These are phyloP conservation scores for roundworm (Caenorhabditis elegans) DNA, from an alignment of 1,140 invertebrate genomes.

Conservation along the genomic window DNA sequence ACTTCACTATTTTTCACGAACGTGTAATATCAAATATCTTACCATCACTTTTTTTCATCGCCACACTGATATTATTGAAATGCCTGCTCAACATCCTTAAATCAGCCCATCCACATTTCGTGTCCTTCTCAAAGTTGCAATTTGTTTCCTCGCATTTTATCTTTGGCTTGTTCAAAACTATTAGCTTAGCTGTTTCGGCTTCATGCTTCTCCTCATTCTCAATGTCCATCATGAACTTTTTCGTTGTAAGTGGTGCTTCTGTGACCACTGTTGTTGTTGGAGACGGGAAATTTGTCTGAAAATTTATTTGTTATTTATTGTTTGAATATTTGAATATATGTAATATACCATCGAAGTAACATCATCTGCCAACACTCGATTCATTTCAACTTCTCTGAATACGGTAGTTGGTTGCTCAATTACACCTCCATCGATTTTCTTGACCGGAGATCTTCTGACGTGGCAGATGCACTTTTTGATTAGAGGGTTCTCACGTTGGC, in stretches of 20 bases:
- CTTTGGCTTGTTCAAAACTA: background rate
- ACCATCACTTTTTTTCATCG: constrained; percentile 34
- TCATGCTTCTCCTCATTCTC: background rate
- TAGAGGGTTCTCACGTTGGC: constrained; percentile 25
- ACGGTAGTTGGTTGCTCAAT: background rate
- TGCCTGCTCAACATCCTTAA: constrained; percentile 21
- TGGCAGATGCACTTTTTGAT: constrained; percentile 33
- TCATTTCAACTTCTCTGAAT: constrained; percentile 2
- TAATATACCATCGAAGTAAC: background rate
- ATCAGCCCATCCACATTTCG: constrained; percentile 39
- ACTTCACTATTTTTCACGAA: too few relatives aligned
- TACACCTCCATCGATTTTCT: constrained; percentile 31
- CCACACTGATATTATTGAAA: constrained; percentile 43
- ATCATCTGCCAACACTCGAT: constrained; percentile 3
- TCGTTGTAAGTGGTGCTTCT: background rate
- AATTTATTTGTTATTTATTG: background rate
- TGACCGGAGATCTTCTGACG: constrained; percentile 27
- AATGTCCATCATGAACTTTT: background rate
- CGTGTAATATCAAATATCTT: too few relatives aligned
- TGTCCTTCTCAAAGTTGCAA: constrained; percentile 30
- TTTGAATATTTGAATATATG: background rate
- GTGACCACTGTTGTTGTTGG: background rate
- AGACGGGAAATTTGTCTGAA: background rate
- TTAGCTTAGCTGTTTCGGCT: background rate
- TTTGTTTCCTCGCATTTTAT: background rate